Percentiles rank a stretch among this genome's conserved stretches.
Evolutionary conservation across 2,888 invertebrate genomes (phyloP).

Genomic region (Xestia xanthographa): DNA sequence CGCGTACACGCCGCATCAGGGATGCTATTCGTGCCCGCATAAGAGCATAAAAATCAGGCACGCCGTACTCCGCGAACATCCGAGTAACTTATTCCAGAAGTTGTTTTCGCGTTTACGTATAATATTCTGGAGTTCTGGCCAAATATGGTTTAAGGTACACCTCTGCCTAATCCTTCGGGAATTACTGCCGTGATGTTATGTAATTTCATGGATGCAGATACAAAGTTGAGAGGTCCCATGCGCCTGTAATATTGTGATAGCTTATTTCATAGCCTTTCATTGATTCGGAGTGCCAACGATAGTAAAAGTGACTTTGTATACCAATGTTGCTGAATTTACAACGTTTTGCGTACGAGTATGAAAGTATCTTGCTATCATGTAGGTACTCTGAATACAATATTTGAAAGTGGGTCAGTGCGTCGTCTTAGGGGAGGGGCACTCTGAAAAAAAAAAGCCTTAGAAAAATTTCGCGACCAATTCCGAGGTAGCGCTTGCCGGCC

Average conservation of each 20-base stretch:
- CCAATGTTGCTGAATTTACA: neutral
- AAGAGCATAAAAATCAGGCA: too few relatives aligned
- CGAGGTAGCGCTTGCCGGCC: too few relatives aligned
- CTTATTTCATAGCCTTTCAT: slow-evolving; percentile 12
- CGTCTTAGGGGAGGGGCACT: too few relatives aligned
- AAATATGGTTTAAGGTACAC: neutral
- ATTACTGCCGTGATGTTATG: neutral
- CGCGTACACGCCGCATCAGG: too few relatives aligned
- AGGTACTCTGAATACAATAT: neutral
- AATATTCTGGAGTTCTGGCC: neutral
- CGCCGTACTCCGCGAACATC: too few relatives aligned
- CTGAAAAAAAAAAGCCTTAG: too few relatives aligned
- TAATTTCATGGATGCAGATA: neutral
- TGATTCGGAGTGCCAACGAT: slow-evolving; percentile 20
- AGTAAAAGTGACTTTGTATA: slow-evolving; percentile 31
- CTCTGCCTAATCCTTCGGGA: neutral
- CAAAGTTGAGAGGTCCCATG: neutral
- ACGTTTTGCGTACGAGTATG: too few relatives aligned
- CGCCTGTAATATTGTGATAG: neutral
- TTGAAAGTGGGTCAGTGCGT: too few relatives aligned
- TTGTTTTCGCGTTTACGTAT: too few relatives aligned
- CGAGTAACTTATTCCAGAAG: too few relatives aligned
- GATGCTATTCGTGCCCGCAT: too few relatives aligned
- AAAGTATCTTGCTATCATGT: neutral
- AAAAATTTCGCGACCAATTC: too few relatives aligned